Evolutionary conservation across 1,140 invertebrate species (phyloP), one percentile per base, ranked within the genome.

Genomic region (Whitmania pigra): DNA sequence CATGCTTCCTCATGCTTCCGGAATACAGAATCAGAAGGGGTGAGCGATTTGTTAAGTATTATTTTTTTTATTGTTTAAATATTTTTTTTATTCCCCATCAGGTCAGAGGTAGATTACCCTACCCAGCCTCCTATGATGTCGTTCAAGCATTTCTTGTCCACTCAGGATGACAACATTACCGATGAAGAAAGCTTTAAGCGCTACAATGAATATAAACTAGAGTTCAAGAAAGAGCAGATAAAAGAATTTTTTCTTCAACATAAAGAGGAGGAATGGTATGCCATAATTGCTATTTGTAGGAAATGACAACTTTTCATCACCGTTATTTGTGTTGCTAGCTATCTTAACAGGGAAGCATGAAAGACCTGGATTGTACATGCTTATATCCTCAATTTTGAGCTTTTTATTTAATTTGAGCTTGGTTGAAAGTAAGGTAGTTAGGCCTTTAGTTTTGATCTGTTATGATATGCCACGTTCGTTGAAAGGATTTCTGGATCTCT

Each of bases 231-330:
- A 70, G 92, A 96, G 81, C 95, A 99, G 80, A 87, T 98, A 27
- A 95, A 95, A 82, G 94, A 98, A 82, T 99, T 99, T 85, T 99
- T 99, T 85, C 89, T 97, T 78, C 88, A 89, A 49, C 97, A 99
- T 85, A 98, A 98, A 84, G 95, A 99, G 80, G 96, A 99, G 83
- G 96, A 99, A 89, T 99, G 97, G 97, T 99, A 87, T 86, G 88
- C 60, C 22, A 63, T 63, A 13, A 63, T 63, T 63, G 57, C 9
- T 63, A 18, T 63, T 63, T 63, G 22, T 49, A 49, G 29, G 29
- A 63, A 63, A 25, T 63, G 22, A 63, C 57, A 63, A 63, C 9
- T 20, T 36, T 63, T 25, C 29, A 63, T 63, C 57, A 63, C 18
- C 4, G 11, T 22, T 63, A 4, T 63, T 63, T 63, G 29, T 63